A percentile compares a stretch with the other conserved stretches of the same genome.
Conservation (phyloP, 2,113 vertebrate species). For the Lepidothrix coronata region DNA sequence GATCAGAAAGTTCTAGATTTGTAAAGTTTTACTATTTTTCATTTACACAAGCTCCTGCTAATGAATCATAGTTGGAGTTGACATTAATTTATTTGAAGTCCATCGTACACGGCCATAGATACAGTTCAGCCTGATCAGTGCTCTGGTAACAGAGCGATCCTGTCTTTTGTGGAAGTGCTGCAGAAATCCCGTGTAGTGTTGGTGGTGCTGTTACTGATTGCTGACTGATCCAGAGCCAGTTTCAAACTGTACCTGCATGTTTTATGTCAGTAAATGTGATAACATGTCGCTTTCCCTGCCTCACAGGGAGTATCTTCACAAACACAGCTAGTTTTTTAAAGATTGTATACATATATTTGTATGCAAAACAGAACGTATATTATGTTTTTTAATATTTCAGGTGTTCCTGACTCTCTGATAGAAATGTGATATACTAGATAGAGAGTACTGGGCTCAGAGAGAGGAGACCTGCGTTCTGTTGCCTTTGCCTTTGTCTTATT, state of each 20-base stretch:
- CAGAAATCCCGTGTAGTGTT: not conserved
- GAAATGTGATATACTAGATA: not conserved
- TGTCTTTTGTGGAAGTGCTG: not conserved
- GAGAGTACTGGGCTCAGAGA: not conserved
- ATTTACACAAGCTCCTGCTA: not conserved
- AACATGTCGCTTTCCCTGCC: not conserved
- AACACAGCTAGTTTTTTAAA: not conserved
- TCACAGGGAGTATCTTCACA: not conserved
- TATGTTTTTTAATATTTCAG: not conserved
- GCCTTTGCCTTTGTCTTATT: not conserved
- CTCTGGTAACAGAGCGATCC: not conserved
- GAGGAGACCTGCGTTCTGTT: not conserved
- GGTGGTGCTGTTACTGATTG: not conserved
- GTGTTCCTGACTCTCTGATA: not conserved
- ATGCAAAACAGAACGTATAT: not conserved
- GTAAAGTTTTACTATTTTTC: not conserved
- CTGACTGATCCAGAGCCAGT: not conserved
- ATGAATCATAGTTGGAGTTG: not conserved
- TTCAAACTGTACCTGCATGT: not conserved
- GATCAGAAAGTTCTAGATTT: not conserved
- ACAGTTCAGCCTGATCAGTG: not conserved
- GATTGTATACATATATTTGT: not conserved
- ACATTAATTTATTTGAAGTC: not conserved
- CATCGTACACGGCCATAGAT: not conserved
- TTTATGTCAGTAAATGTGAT: not conserved